These are phyloP conservation scores for Rhyacophila evoluta DNA, from an alignment of 2,888 invertebrate genomes.

Conservation along the genomic window DNA sequence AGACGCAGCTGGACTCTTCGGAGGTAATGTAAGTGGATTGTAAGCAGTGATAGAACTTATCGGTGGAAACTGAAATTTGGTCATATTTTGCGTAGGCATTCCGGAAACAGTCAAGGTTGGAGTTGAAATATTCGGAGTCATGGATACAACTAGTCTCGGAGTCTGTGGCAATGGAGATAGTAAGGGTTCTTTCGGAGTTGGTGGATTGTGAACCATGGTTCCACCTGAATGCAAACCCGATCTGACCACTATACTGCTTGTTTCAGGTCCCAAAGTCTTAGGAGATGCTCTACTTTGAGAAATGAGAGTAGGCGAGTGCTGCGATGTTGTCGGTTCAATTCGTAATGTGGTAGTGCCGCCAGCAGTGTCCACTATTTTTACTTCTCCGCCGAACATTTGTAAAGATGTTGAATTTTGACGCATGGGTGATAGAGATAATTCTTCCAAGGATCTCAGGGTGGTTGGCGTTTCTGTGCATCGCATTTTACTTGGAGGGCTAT, in stretches of 20 bases:
- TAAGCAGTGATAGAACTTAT: conserved; percentile 78
- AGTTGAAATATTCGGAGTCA: conserved; percentile 69
- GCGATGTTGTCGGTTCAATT: conserved; percentile 75
- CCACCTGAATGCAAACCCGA: conserved; percentile 88
- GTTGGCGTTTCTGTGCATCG: conserved; percentile 67
- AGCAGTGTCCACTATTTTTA: conserved; percentile 78
- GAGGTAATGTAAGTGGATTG: conserved; percentile 76
- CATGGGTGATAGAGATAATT: conserved; percentile 70
- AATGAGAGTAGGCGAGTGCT: conserved; percentile 70
- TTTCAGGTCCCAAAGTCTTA: conserved; percentile 65
- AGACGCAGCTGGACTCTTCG: conserved; percentile 64
- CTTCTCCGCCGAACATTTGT: conserved; percentile 84
- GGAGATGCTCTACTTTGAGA: conserved; percentile 68
- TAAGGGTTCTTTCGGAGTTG: conserved; percentile 66
- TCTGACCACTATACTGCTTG: conserved; percentile 80
- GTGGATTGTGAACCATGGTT: conserved; percentile 77
- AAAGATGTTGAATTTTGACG: conserved; percentile 69
- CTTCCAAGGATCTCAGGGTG: conserved; percentile 70
- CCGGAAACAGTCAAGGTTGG: conserved; percentile 68
- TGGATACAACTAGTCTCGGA: conserved; percentile 71
- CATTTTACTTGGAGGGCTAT: conserved; percentile 68
- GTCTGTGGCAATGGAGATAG: conserved; percentile 66
- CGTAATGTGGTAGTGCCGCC: conserved; percentile 78
- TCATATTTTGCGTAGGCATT: conserved; percentile 64
- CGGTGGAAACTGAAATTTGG: conserved; percentile 76